These are phyloP conservation scores for Coenonympha glycerion DNA, from an alignment of 2,888 invertebrate species.

Conservation along the genomic window DNA sequence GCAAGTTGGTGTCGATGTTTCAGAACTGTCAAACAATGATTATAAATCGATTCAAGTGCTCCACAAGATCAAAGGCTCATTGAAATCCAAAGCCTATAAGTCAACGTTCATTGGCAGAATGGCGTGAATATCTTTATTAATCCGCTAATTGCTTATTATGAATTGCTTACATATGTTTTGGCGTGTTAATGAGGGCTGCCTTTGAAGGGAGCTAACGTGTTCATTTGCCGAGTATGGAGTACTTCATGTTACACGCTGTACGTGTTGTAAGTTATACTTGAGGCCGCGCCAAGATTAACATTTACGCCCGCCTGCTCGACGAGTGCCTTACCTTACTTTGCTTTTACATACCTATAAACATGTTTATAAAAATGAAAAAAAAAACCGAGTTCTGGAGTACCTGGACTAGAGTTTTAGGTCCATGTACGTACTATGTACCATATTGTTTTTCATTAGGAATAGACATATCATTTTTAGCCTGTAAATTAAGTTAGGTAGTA, in stretches of 20 bases:
- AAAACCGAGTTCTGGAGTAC: too few species aligned
- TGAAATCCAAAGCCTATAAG: conserved; percentile 40
- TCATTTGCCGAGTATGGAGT: conserved; percentile 14
- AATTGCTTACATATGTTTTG: conserved; percentile 53
- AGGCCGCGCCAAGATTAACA: conserved; percentile 9
- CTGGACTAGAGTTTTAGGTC: too few species aligned
- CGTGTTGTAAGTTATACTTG: conserved; percentile 13
- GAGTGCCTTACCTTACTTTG: neutral
- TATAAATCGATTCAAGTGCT: conserved; percentile 54
- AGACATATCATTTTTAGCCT: too few species aligned
- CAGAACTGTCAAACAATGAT: conserved; percentile 60
- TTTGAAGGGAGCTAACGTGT: conserved; percentile 46
- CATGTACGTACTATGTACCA: too few species aligned
- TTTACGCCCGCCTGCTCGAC: conserved; percentile 1
- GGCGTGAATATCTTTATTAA: conserved; percentile 68
- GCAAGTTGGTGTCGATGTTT: conserved; percentile 35
- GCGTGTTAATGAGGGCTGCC: conserved; percentile 54
- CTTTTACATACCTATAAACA: neutral
- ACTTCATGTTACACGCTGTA: conserved; percentile 19
- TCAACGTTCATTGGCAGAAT: conserved; percentile 61
- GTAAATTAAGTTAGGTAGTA: too few species aligned
- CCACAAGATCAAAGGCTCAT: conserved; percentile 60
- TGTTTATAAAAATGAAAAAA: neutral
- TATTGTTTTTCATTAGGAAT: too few species aligned
- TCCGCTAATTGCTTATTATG: conserved; percentile 72